Evolutionary conservation across 2,113 vertebrate species (phyloP), one percentile per base, ranked within the genome.

Genomic region (Vulpes lagopus): DNA sequence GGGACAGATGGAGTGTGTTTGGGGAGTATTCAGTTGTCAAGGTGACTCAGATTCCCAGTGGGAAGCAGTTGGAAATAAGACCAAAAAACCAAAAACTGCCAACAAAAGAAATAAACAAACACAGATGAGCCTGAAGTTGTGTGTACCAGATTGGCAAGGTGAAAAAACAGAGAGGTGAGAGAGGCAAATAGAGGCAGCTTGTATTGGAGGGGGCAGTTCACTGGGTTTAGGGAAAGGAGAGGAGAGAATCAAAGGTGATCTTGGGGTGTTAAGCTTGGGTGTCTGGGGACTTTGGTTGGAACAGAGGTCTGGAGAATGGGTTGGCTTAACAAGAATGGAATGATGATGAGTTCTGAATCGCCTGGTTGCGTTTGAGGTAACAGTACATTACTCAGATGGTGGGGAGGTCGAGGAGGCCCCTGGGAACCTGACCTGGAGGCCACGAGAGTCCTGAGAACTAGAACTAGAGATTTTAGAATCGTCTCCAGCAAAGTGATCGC

Each of bases 71-170:
- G 64, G 82, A 84, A 76, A 43, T 53, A 55, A 92, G 30, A 88
- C 22, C 85, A 53, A n/a, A 78, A 69, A 74, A 64, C 20, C 20
- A 65, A 60, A 95, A 91, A 57, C 51, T 19, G 12, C 35, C 55
- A 74, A 69, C n/a, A 43, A 83, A 90, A 88, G 62, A 92, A 94
- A 67, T 57, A 51, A 92, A 73, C 8, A 57, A 12, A 85, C 78
- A n/a, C 51, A 73, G 62, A 11, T 7, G 65, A 94, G 57, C 38
- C 7, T 8, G 22, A 85, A 11, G 12, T 85, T 11, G 16, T 55
- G 69, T 81, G 17, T 60, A 86, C 60, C 32, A 59, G 49, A 79
- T 11, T 43, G 73, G 8, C 8, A 65, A 60, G 53, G 23, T 83
- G 35, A 12, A 59, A 32, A 25, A 78, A 62, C 35, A 15, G 30